Evolutionary conservation across 2,797 vertebrate species (phyloP).

Genomic region (Psittacula echo): DNA sequence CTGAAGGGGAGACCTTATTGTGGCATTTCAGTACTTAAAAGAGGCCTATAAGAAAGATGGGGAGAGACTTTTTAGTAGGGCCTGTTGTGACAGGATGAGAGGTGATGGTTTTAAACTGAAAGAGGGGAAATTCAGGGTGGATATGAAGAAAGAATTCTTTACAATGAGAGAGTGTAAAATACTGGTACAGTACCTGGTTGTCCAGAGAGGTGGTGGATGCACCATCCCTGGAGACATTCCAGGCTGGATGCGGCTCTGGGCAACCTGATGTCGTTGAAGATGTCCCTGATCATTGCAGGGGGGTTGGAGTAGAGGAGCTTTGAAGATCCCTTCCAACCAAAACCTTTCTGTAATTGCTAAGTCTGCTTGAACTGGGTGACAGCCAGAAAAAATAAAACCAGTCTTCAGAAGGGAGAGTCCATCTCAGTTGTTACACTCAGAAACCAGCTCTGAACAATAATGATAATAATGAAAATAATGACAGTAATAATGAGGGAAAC

Average conservation of each 20-base stretch:
- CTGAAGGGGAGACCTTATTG: not conserved
- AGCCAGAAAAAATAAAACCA: not conserved
- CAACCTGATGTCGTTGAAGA: not conserved
- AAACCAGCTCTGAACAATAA: not conserved
- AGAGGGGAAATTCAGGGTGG: not conserved
- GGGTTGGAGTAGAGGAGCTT: not conserved
- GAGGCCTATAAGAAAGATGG: not conserved
- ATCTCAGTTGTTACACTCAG: not conserved
- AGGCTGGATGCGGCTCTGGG: not conserved
- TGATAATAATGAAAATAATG: not conserved
- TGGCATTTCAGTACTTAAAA: not conserved
- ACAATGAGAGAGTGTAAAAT: not conserved
- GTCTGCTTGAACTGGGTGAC: not conserved
- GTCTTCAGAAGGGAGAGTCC: not conserved
- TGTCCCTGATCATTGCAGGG: not conserved
- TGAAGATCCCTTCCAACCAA: not conserved
- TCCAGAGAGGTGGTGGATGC: not conserved
- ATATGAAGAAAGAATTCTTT: not conserved
- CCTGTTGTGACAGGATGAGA: not conserved
- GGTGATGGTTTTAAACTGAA: not conserved
- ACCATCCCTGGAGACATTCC: not conserved
- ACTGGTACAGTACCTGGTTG: not conserved
- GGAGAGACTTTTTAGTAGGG: not conserved
- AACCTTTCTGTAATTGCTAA: not conserved
- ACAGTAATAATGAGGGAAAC: not conserved